phyloP scores from a whole-genome alignment of 2,797 vertebrate species.

The Lagodon rhomboides region DNA sequence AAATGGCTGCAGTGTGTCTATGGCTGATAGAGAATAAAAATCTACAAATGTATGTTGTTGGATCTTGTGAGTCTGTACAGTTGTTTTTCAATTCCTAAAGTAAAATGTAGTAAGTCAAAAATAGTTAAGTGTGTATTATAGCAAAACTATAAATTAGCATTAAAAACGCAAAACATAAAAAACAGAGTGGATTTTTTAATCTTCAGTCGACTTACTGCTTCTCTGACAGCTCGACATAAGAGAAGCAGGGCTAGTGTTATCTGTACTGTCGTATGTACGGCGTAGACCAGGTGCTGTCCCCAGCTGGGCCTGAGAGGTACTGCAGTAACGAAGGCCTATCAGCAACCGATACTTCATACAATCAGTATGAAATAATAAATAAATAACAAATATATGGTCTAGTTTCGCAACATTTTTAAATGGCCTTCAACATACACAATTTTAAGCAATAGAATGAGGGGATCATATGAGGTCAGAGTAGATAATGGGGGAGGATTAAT shows the following conservation, averaged over 20 bases:
- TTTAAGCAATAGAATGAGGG: too few relatives aligned
- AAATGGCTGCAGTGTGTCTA: slow-evolving; percentile 95
- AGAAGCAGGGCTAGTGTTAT: not conserved
- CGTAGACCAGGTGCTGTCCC: not conserved
- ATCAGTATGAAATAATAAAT: not conserved
- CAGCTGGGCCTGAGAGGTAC: not conserved
- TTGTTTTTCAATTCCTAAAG: not conserved
- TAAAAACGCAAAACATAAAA: too few relatives aligned
- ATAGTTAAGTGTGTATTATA: too few relatives aligned
- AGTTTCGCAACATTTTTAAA: too few relatives aligned
- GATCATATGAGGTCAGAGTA: too few relatives aligned
- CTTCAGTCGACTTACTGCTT: not conserved
- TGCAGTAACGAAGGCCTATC: not conserved
- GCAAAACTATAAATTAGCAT: not conserved
- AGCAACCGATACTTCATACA: not conserved
- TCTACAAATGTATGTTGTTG: slow-evolving; percentile 87
- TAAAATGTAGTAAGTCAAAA: too few relatives aligned
- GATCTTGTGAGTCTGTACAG: slow-evolving; percentile 13
- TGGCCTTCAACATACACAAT: too few relatives aligned
- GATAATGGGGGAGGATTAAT: too few relatives aligned
- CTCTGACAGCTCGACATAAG: not conserved
- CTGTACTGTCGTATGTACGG: not conserved
- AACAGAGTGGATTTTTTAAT: not conserved
- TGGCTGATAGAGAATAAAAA: slow-evolving; percentile 98
- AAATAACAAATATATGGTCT: too few relatives aligned